A percentile compares a stretch with the other conserved stretches of the same genome.
Conservation (phyloP, 2,888 invertebrate genomes). For the Nipponacmea schrenckii region DNA sequence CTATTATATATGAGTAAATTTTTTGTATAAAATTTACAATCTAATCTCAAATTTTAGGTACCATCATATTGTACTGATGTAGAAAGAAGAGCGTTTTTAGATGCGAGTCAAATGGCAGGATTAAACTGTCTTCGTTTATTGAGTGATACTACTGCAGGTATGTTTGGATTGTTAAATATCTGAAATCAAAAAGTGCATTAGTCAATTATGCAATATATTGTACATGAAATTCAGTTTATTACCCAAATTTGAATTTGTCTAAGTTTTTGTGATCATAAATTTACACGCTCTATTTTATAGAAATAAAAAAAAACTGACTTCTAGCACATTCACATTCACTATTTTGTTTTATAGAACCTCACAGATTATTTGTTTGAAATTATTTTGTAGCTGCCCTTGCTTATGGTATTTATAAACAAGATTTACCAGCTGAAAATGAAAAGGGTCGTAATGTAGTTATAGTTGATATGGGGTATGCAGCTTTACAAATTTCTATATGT, state of each 20-base stretch:
- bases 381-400: slow-evolving; percentile 80
- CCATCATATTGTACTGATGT: slow-evolving; percentile 95
- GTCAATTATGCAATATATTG: no score
- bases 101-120: slow-evolving; percentile 91
- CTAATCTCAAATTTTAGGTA: slow-evolving; percentile 69
- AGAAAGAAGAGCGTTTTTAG: slow-evolving; percentile 89
- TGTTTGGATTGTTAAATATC: slow-evolving; percentile 6
- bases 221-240: no score
- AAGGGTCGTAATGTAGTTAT: slow-evolving; percentile 90
- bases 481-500: slow-evolving; percentile 85
- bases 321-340: no score
- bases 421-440: slow-evolving; percentile 88
- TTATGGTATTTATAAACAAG: slow-evolving; percentile 98
- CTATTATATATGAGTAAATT: no score
- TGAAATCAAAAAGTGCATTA: no score
- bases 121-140: slow-evolving; percentile 93
- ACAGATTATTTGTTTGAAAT: not conserved
- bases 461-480: slow-evolving; percentile 94
- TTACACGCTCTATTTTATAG: no score
- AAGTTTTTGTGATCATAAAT: no score
- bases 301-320: no score
- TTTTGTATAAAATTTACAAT: no score
- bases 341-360: no score
- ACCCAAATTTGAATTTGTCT: no score
- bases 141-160: slow-evolving; percentile 92